A percentile compares a stretch with the other conserved stretches of the same genome.
Conservation (phyloP, 2,888 invertebrate species). For the Galeruca laticollis region DNA sequence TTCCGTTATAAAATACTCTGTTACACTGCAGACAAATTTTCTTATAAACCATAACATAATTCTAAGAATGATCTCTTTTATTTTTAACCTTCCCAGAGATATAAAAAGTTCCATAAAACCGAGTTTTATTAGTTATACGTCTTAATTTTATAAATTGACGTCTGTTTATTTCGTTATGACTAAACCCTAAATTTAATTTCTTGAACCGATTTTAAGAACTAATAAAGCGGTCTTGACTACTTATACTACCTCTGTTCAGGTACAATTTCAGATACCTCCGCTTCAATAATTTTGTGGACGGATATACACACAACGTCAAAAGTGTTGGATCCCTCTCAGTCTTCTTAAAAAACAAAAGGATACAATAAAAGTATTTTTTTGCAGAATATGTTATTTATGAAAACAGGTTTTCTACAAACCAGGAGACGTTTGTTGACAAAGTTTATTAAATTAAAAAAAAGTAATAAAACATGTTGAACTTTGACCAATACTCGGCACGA, state of each 20-base stretch:
- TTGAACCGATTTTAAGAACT: neutral
- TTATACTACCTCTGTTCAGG: neutral
- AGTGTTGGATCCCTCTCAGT: too few relatives aligned
- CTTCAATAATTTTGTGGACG: neutral
- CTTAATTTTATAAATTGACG: neutral
- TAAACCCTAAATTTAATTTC: neutral
- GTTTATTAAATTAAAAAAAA: too few relatives aligned
- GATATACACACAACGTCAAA: too few relatives aligned
- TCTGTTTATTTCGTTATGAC: neutral
- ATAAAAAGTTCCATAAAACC: neutral
- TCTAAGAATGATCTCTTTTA: neutral
- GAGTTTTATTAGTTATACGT: neutral
- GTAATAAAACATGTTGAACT: too few relatives aligned
- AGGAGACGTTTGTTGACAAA: too few relatives aligned
- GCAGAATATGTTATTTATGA: too few relatives aligned
- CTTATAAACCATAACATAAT: neutral
- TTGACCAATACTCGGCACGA: too few relatives aligned
- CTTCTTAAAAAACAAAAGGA: too few relatives aligned
- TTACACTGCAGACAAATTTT: neutral
- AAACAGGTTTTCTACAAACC: too few relatives aligned
- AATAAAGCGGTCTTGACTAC: neutral
- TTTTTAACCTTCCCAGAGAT: neutral
- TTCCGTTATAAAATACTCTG: too few relatives aligned
- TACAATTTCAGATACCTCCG: neutral
- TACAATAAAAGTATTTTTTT: too few relatives aligned